A percentile compares a stretch with the other conserved stretches of the same genome.
phyloP scores from a whole-genome alignment of 2,888 invertebrate species.

The Chloroclystis v-ata region DNA sequence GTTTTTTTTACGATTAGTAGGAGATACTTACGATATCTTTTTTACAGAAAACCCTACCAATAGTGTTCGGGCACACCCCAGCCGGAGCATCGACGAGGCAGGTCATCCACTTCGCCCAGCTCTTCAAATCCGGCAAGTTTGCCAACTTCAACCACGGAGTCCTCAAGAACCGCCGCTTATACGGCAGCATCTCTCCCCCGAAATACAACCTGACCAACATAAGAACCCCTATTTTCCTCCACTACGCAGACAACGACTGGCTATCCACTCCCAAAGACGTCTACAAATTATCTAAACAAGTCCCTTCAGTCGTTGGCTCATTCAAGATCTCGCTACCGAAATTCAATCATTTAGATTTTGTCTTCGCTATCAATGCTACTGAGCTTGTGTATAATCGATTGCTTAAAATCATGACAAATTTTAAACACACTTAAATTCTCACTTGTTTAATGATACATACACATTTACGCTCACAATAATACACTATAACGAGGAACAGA shows the following conservation, averaged over 20 bases:
- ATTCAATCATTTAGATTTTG: conserved; percentile 79
- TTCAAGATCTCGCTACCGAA: conserved; percentile 62
- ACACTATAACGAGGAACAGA: too few species aligned
- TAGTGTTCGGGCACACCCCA: conserved; percentile 70
- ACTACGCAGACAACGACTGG: conserved; percentile 75
- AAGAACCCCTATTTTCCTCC: conserved; percentile 66
- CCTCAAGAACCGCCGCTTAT: conserved; percentile 56
- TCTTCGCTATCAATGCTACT: conserved; percentile 77
- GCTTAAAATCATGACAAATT: conserved; percentile 63
- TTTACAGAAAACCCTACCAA: conserved; percentile 69
- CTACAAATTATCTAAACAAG: conserved; percentile 50
- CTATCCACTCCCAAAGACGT: conserved; percentile 69
- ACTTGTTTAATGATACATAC: conserved; percentile 12
- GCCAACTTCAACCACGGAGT: conserved; percentile 71
- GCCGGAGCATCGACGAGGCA: conserved; percentile 72
- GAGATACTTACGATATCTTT: too few species aligned
- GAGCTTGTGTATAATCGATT: conserved; percentile 77
- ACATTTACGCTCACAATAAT: conserved; percentile 16
- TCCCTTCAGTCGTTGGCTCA: conserved; percentile 65
- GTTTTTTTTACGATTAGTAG: too few species aligned
- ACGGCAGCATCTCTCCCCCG: conserved; percentile 72
- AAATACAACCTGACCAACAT: conserved; percentile 67
- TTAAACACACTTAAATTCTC: conserved; percentile 34
- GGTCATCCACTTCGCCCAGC: conserved; percentile 72
- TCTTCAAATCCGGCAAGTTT: conserved; percentile 66